phyloP scores from a whole-genome alignment of 2,797 vertebrate species.

The Xenentodon cancila region DNA sequence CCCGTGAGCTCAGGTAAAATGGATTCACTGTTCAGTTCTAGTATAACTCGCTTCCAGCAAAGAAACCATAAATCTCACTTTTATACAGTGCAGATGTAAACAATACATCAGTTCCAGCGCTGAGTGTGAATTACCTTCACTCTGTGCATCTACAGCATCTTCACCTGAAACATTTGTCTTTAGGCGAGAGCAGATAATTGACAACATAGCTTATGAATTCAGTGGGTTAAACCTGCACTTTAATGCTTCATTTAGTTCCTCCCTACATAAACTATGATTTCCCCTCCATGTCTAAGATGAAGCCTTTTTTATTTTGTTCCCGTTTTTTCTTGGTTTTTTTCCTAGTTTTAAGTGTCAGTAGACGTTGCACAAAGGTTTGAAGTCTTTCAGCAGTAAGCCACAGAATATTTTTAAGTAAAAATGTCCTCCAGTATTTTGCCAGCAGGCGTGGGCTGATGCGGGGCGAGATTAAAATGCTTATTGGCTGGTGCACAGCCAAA shows the following conservation, averaged over 20 bases:
- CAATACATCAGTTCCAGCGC: neutral
- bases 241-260: conserved; percentile 1
- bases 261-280: neutral
- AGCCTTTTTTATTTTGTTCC: neutral
- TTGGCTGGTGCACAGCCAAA: conserved; percentile 31
- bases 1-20: conserved; percentile 1
- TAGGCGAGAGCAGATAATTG: neutral
- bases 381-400: conserved; percentile 5
- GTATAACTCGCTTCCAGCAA: neutral
- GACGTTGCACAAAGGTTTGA: conserved; percentile 2
- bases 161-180: neutral
- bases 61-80: neutral
- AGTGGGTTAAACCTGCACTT: conserved; percentile 1
- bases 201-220: neutral
- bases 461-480: conserved; percentile 18
- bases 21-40: neutral
- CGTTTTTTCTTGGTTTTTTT: neutral
- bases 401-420: conserved; percentile 46
- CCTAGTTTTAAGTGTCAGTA: conserved; percentile 1
- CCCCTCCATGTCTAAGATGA: neutral
- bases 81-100: neutral
- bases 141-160: neutral
- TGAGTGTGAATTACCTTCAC: neutral
- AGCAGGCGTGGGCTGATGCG: conserved; percentile 29
- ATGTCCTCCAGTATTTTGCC: conserved; percentile 32